phyloP scores from a whole-genome alignment of 2,888 invertebrate genomes.

The Noctua janthina region DNA sequence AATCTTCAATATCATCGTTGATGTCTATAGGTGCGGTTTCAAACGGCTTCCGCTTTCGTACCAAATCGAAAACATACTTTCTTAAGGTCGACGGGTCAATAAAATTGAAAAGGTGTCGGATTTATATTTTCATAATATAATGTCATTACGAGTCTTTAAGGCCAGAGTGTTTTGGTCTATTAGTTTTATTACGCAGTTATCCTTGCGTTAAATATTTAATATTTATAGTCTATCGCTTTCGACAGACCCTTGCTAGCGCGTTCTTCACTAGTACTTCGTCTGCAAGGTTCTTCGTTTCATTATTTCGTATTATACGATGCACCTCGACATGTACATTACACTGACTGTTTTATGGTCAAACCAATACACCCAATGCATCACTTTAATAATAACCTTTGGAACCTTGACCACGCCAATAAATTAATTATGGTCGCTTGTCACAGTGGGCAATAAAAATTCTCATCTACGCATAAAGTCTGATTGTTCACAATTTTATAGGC shows the following conservation, averaged over 20 bases:
- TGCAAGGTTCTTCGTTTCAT: constrained; percentile 69
- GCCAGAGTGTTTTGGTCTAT: constrained; percentile 84
- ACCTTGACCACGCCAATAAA: constrained; percentile 83
- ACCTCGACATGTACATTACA: constrained; percentile 54
- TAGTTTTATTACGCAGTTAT: constrained; percentile 87
- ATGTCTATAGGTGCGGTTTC: constrained; percentile 71
- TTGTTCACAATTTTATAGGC: constrained; percentile 86
- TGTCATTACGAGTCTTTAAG: constrained; percentile 82
- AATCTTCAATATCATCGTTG: constrained; percentile 75
- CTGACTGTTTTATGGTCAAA: constrained; percentile 45
- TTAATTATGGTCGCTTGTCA: constrained; percentile 81
- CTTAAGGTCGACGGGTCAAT: constrained; percentile 86
- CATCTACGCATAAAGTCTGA: constrained; percentile 82
- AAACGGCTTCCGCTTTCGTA: constrained; percentile 86
- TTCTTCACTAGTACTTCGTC: constrained; percentile 59
- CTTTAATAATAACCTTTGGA: constrained; percentile 68
- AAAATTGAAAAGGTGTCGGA: constrained; percentile 85
- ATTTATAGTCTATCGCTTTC: constrained; percentile 78
- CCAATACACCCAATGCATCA: constrained; percentile 63
- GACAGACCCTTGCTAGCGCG: constrained; percentile 78
- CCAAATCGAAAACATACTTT: constrained; percentile 80
- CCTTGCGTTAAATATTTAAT: constrained; percentile 83
- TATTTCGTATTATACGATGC: constrained; percentile 51
- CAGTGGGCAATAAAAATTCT: constrained; percentile 77
- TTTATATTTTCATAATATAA: constrained; percentile 84